A percentile compares a stretch with the other conserved stretches of the same genome.
Conservation (phyloP, 2,888 invertebrate species). For the Automeris io region DNA sequence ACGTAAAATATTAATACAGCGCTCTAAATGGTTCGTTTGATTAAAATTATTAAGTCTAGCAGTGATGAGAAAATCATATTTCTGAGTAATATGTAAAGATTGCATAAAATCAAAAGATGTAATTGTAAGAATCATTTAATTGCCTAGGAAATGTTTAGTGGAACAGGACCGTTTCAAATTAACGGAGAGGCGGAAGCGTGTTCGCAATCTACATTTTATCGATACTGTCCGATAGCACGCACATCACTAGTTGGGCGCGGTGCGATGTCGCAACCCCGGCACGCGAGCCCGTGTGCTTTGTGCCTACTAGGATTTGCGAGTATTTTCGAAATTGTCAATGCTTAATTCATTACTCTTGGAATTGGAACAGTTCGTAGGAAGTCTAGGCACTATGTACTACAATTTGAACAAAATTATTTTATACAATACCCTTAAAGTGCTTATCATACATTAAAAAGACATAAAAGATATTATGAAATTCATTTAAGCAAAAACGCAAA, state of each 20-base stretch:
- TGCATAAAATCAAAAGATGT: constrained; percentile 4
- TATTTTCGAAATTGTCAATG: constrained; percentile 16
- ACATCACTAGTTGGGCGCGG: constrained; percentile 59
- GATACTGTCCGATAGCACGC: constrained; percentile 48
- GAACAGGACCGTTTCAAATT: constrained; percentile 29
- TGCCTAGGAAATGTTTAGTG: constrained; percentile 23
- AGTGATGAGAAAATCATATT: too few relatives aligned
- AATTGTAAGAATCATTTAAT: constrained; percentile 17
- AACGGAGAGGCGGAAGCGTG: constrained; percentile 38
- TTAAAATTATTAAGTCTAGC: too few relatives aligned
- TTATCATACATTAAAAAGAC: too few relatives aligned
- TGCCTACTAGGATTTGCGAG: constrained; percentile 1
- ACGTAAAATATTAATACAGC: too few relatives aligned
- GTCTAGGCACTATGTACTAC: background rate
- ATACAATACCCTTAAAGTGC: too few relatives aligned
- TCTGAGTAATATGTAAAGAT: constrained; percentile 3
- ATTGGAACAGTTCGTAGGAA: background rate
- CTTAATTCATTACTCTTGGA: constrained; percentile 8
- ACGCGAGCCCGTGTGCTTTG: constrained; percentile 50
- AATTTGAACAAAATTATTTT: background rate
- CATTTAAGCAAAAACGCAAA: too few relatives aligned
- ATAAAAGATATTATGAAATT: too few relatives aligned
- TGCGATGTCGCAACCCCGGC: constrained; percentile 52
- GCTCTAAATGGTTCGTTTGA: too few relatives aligned
- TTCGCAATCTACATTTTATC: constrained; percentile 34